Evolutionary conservation across 2,888 invertebrate species (phyloP), one percentile per base, ranked within the genome.

Genomic region (Eucriotettix oculatus): DNA sequence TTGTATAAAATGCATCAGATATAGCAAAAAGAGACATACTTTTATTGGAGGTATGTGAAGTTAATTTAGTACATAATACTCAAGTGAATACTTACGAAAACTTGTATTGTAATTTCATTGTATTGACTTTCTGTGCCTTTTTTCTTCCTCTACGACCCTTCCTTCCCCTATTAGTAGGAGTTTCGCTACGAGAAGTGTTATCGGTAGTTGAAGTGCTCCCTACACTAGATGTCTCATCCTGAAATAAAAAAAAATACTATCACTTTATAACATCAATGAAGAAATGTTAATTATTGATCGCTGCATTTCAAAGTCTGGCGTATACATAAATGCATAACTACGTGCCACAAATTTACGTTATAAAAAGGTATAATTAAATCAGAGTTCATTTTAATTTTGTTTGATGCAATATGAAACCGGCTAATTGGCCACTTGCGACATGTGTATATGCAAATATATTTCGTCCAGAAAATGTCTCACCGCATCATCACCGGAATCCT

Each of bases 151-250:
- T 78, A 52, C 78, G 76, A 2, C 79, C 80, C 62, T 72, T 74
- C 10, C 71, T 66, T 44, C 80, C 76, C 55, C 81, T 78, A 65
- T 83, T 83, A 12, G 86, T 87, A 1, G 90, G 90, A 29, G 90
- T 90, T 68, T 86, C 89, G 73, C 90, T 89, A 54, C 88, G 77
- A 57, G 86, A 86, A 52, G 87, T 86, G 66, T 86, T 89, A 69
- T 88, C 87, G 41, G 87, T 86, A 17, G 87, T 86, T 5, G 87
- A 85, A 40, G 86, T 85, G 70, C 90, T 90, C 62, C 86, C 85
- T 60, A 88, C 83, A 70, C 90, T 90, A 9, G 86, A 87, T 58
- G 87, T 85, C 71, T 90, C 90, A 73, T 90, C 82, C 81, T 81
- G 63, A 29, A 68, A 62, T 55, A 48, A 48, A 48, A 48, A 2